A percentile compares a stretch with the other conserved stretches of the same genome.
phyloP scores from a whole-genome alignment of 2,888 invertebrate species.

The Reticulitermes lucifugus region DNA sequence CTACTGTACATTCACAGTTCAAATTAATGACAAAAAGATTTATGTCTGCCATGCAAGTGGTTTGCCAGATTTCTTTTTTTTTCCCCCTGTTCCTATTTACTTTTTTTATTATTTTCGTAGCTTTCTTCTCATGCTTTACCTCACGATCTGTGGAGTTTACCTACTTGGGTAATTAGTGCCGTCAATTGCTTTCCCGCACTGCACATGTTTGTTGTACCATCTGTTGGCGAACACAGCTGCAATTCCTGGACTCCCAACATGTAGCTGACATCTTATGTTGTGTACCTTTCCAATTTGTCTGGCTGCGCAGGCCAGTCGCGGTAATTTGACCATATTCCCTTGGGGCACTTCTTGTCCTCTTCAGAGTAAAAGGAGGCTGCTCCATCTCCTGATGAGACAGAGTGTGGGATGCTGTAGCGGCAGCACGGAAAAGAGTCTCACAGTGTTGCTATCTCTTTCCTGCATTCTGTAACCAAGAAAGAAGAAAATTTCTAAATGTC shows the following conservation, averaged over 20 bases:
- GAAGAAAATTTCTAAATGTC: slow-evolving; percentile 41
- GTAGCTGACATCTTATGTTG: slow-evolving; percentile 23
- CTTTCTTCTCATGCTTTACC: slow-evolving; percentile 38
- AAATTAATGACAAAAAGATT: slow-evolving; percentile 52
- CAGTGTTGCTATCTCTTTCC: background rate
- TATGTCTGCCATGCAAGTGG: slow-evolving; percentile 36
- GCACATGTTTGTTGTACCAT: slow-evolving; percentile 39
- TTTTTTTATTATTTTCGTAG: slow-evolving; percentile 10
- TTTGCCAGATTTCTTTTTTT: slow-evolving; percentile 42
- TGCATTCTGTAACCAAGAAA: slow-evolving; percentile 30
- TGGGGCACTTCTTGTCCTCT: slow-evolving; percentile 40
- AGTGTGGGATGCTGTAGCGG: slow-evolving; percentile 22
- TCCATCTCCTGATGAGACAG: background rate
- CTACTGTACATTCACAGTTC: slow-evolving; percentile 34
- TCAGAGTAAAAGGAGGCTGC: slow-evolving; percentile 36
- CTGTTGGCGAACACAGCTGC: slow-evolving; percentile 46
- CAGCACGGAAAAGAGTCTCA: background rate
- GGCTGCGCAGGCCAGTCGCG: background rate
- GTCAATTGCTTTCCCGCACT: slow-evolving; percentile 32
- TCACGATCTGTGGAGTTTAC: slow-evolving; percentile 30
- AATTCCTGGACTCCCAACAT: slow-evolving; percentile 4
- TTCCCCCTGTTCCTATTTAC: slow-evolving; percentile 8
- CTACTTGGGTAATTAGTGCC: slow-evolving; percentile 34
- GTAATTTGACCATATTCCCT: slow-evolving; percentile 34
- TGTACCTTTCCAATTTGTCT: slow-evolving; percentile 52